Conservation (phyloP, 2,797 vertebrate genomes). For the Tadarida brasiliensis region DNA sequence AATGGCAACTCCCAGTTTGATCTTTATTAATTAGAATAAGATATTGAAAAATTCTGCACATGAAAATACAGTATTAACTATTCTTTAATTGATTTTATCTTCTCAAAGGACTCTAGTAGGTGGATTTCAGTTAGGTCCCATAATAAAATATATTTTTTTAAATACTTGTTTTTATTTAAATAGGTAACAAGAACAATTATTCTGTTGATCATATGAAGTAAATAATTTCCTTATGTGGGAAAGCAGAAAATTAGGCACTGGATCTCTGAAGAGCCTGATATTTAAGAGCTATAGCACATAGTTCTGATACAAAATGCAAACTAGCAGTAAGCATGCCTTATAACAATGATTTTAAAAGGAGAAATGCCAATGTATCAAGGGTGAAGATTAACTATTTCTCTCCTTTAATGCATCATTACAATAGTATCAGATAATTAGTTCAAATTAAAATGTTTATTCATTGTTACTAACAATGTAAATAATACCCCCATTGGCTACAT, state of each 20-base stretch:
- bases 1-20: background rate
- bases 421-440: conserved; percentile 29
- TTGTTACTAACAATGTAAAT: conserved; percentile 38
- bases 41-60: conserved; percentile 18
- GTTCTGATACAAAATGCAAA: conserved; percentile 28
- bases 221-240: conserved; percentile 35
- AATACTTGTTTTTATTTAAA: conserved; percentile 37
- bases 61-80: background rate
- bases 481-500: background rate
- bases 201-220: background rate
- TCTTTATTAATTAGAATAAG: conserved; percentile 45
- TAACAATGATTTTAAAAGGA: conserved; percentile 28
- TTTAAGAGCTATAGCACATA: background rate
- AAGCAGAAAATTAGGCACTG: background rate
- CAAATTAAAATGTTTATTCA: conserved; percentile 51
- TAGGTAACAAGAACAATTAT: conserved; percentile 12
- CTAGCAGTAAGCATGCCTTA: background rate
- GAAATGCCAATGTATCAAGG: background rate
- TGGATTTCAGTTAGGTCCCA: background rate
- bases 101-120: background rate
- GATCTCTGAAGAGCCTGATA: background rate
- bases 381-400: conserved; percentile 34
- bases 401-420: conserved; percentile 10
- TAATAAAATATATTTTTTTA: background rate
- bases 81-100: conserved; percentile 49